Evolutionary conservation across 2,888 invertebrate species (phyloP).

Genomic region (Limnephilus lunatus): DNA sequence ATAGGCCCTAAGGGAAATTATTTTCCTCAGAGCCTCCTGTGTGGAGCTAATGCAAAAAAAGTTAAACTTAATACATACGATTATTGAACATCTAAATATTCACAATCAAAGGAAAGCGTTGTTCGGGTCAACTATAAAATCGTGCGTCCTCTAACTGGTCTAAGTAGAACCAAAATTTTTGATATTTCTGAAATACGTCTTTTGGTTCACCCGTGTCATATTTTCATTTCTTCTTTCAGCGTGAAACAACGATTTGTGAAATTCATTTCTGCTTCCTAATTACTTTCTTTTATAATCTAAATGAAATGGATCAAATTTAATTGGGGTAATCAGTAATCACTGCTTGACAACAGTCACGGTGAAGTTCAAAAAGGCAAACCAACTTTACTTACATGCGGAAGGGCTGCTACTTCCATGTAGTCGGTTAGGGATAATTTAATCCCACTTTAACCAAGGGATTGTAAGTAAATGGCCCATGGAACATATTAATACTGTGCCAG

Average conservation of each 20-base stretch:
- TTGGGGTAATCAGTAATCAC: background rate
- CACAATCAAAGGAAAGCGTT: too few relatives aligned
- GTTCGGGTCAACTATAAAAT: too few relatives aligned
- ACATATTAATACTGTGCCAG: constrained; percentile 6
- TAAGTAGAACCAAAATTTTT: background rate
- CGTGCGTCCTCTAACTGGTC: too few relatives aligned
- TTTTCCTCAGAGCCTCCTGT: too few relatives aligned
- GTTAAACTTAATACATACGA: too few relatives aligned
- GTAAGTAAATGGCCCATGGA: constrained; percentile 12
- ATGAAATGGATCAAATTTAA: background rate
- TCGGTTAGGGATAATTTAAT: constrained; percentile 30
- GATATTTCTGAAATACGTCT: background rate
- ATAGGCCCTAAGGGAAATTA: too few relatives aligned
- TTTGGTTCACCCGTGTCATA: background rate
- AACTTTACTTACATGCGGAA: background rate
- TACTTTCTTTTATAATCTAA: background rate
- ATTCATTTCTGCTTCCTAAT: background rate
- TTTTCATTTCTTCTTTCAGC: background rate
- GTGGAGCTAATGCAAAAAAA: too few relatives aligned
- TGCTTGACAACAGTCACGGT: background rate
- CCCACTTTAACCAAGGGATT: constrained; percentile 26
- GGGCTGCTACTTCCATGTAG: background rate
- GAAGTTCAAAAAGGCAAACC: background rate
- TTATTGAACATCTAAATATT: too few relatives aligned
- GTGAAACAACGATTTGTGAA: background rate